phyloP scores from a whole-genome alignment of 2,797 vertebrate genomes.

The Cebuella pygmaea region DNA sequence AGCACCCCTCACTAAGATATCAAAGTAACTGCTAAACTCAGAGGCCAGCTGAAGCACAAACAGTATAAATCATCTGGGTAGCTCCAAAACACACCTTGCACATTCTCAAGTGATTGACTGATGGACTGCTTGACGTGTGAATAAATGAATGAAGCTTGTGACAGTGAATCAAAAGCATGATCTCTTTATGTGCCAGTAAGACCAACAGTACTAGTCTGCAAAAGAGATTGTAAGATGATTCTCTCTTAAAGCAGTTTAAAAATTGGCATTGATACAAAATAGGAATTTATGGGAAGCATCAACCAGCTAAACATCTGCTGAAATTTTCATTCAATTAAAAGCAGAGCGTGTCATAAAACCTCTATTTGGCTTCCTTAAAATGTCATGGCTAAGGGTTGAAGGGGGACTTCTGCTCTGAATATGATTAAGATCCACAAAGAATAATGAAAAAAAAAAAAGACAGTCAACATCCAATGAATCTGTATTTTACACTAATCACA shows the following conservation, averaged over 20 bases:
- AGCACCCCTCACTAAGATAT: slow-evolving; percentile 49
- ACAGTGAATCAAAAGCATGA: not conserved
- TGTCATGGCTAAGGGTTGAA: slow-evolving; percentile 53
- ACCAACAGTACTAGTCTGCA: not conserved
- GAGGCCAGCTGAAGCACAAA: not conserved
- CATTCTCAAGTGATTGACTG: not conserved
- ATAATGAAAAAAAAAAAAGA: not conserved
- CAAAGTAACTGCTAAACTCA: not conserved
- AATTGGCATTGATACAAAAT: slow-evolving; percentile 67
- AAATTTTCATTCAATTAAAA: slow-evolving; percentile 77
- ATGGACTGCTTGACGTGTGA: not conserved
- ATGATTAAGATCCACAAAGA: slow-evolving; percentile 56
- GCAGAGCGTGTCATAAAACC: slow-evolving; percentile 65
- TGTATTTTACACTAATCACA: not conserved
- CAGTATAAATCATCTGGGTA: not conserved
- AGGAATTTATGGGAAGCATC: slow-evolving; percentile 68
- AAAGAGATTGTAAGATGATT: slow-evolving; percentile 12
- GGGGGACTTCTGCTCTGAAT: slow-evolving; percentile 40
- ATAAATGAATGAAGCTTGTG: not conserved
- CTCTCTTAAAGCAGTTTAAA: slow-evolving; percentile 40
- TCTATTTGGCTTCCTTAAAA: slow-evolving; percentile 68
- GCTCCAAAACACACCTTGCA: not conserved
- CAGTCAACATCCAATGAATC: slow-evolving; percentile 16
- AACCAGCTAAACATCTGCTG: slow-evolving; percentile 72
- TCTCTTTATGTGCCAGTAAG: not conserved